Conservation (phyloP, 2,113 vertebrate genomes). For the Neodontobutis hainanensis region DNA sequence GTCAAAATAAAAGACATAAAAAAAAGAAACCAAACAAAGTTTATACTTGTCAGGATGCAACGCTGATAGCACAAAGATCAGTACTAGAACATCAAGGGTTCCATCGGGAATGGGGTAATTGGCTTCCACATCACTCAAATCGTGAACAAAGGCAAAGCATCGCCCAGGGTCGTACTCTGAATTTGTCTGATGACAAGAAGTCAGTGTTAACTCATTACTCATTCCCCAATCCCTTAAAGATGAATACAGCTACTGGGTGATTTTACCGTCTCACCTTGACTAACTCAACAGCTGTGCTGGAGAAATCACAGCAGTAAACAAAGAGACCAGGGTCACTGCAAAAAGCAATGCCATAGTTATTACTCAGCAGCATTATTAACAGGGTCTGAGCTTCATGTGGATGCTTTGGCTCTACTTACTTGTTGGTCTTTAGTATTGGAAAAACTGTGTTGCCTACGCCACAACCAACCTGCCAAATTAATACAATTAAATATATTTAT, state of each 20-base stretch:
- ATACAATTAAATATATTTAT: conserved; percentile 7
- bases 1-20: background rate
- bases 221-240: background rate
- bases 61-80: conserved; percentile 96
- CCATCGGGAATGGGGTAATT: conserved; percentile 84
- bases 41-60: conserved; percentile 92
- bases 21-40: background rate
- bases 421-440: conserved; percentile 96
- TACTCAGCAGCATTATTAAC: background rate
- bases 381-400: background rate
- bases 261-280: conserved; percentile 83
- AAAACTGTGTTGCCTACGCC: conserved; percentile 98
- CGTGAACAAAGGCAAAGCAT: conserved; percentile 92
- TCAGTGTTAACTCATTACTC: conserved; percentile 9
- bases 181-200: conserved; percentile 78
- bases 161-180: conserved; percentile 86
- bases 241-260: background rate
- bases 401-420: conserved; percentile 80
- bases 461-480: conserved; percentile 89
- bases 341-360: conserved; percentile 19
- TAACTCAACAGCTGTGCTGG: conserved; percentile 88
- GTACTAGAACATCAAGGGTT: conserved; percentile 88
- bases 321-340: conserved; percentile 92
- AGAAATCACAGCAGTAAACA: conserved; percentile 97
- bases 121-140: conserved; percentile 84